These are phyloP conservation scores for Microtus ochrogaster DNA, from an alignment of 2,113 vertebrate species.

Conservation along the genomic window DNA sequence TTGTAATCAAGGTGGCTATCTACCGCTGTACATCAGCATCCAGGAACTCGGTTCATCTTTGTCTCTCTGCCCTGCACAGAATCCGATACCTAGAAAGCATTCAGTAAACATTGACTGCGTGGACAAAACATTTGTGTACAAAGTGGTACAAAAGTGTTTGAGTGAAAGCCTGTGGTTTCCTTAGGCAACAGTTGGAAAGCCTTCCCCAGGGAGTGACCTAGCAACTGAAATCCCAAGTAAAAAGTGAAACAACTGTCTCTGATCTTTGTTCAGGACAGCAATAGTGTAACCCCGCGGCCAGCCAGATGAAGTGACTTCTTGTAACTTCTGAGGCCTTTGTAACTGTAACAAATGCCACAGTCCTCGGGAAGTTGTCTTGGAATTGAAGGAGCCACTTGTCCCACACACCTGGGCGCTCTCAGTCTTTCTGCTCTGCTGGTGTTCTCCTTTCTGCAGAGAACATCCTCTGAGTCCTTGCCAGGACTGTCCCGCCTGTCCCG, in stretches of 20 bases:
- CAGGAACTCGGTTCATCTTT: conserved; percentile 50
- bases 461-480: neutral
- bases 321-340: neutral
- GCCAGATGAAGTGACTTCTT: conserved; percentile 18
- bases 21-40: neutral
- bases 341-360: neutral
- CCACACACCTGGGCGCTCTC: neutral
- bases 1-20: neutral
- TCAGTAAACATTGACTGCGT: neutral
- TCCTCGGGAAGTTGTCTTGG: neutral
- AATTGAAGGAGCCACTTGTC: neutral
- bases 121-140: conserved; percentile 54
- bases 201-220: neutral
- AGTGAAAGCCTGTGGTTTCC: conserved; percentile 33
- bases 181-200: neutral
- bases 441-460: too few relatives aligned
- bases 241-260: conserved; percentile 36
- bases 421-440: neutral
- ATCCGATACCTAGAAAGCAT: conserved; percentile 45
- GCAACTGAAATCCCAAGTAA: conserved; percentile 36
- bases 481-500: neutral
- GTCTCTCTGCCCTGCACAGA: neutral
- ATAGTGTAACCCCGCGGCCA: neutral
- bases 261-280: conserved; percentile 33
- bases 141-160: conserved; percentile 14